phyloP scores from a whole-genome alignment of 2,888 invertebrate genomes.

The Epirrhoe tristata region DNA sequence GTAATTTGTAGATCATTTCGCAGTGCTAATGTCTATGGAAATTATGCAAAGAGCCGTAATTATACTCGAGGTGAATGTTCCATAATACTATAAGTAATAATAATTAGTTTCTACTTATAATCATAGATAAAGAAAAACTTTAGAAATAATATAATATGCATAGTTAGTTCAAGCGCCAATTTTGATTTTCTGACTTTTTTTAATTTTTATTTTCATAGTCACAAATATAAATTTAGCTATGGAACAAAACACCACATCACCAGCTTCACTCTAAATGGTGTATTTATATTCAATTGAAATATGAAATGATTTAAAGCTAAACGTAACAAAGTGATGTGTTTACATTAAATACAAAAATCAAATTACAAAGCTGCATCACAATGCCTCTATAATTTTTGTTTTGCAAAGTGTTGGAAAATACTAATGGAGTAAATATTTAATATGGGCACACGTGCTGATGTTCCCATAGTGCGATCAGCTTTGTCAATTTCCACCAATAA shows the following conservation, averaged over 20 bases:
- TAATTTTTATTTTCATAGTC: too few relatives aligned
- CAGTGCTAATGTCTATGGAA: conserved; percentile 79
- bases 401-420: conserved; percentile 59
- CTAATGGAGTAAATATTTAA: conserved; percentile 70
- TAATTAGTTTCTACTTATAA: conserved; percentile 68
- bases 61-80: conserved; percentile 74
- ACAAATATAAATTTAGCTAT: too few relatives aligned
- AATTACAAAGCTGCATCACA: conserved; percentile 60
- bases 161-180: too few relatives aligned
- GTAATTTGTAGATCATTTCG: conserved; percentile 79
- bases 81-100: conserved; percentile 56
- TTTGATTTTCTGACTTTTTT: too few relatives aligned
- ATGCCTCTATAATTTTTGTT: conserved; percentile 65
- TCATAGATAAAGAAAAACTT: conserved; percentile 45
- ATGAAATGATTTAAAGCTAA: conserved; percentile 20
- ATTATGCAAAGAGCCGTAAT: conserved; percentile 79
- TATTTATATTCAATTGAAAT: too few relatives aligned
- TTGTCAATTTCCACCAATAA: conserved; percentile 75
- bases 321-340: conserved; percentile 50
- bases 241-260: too few relatives aligned
- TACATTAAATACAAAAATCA: conserved; percentile 53
- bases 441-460: conserved; percentile 70
- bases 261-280: too few relatives aligned
- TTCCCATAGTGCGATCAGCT: conserved; percentile 75
- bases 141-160: too few relatives aligned